Conservation (phyloP, 2,888 invertebrate genomes). For the Formica aserva region DNA sequence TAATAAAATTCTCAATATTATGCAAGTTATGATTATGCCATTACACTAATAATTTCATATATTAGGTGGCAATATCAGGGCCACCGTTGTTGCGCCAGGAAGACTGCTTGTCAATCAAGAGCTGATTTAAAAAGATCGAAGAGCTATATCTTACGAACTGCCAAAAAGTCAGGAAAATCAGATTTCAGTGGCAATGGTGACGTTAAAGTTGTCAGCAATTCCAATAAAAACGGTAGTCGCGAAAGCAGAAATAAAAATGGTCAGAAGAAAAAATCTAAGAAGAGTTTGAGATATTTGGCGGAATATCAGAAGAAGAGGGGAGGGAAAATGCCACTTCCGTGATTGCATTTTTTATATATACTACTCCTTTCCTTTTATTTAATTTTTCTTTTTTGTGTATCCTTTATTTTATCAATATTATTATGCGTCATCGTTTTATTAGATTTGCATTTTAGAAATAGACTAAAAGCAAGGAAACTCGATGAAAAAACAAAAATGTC, state of each 20-base stretch:
- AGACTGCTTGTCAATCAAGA: slow-evolving; percentile 20
- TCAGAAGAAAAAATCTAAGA: slow-evolving; percentile 37
- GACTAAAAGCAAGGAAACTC: neutral
- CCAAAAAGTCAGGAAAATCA: slow-evolving; percentile 35
- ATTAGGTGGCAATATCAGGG: slow-evolving; percentile 76
- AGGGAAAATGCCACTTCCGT: slow-evolving; percentile 32
- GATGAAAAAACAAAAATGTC: slow-evolving; percentile 54
- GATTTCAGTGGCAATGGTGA: neutral
- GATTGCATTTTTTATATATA: neutral
- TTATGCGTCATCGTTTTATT: neutral
- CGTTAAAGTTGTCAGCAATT: slow-evolving; percentile 32
- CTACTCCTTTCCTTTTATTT: neutral
- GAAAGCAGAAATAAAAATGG: slow-evolving; percentile 36
- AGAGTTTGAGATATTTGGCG: slow-evolving; percentile 33
- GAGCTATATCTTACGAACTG: slow-evolving; percentile 14
- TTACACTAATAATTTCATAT: neutral
- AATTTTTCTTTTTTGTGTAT: neutral
- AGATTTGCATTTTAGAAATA: slow-evolving; percentile 33
- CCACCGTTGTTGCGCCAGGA: slow-evolving; percentile 65
- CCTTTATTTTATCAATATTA: neutral
- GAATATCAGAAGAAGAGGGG: slow-evolving; percentile 6
- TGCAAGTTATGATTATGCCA: neutral
- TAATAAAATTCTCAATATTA: neutral
- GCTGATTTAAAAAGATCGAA: slow-evolving; percentile 54
- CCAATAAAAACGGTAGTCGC: neutral